Percentiles rank a stretch among this genome's conserved stretches.
Conservation (phyloP, 2,113 vertebrate genomes). For the Petrocephalus microphthalmus region DNA sequence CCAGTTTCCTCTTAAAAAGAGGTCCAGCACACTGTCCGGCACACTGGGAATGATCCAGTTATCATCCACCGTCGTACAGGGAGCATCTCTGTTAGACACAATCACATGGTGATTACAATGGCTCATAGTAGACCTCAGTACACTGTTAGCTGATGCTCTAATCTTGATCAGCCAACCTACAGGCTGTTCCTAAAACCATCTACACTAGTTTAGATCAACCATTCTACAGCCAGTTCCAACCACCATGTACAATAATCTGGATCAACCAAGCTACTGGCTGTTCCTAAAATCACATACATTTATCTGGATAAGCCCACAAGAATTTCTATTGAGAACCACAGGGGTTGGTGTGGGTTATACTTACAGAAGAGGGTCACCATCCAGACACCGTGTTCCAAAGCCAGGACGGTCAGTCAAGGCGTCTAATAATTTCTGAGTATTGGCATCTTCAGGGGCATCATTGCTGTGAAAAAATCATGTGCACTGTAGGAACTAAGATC, state of each 20-base stretch:
- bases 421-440: conserved; percentile 68
- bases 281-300: too few species aligned
- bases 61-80: conserved; percentile 69
- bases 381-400: conserved; percentile 89
- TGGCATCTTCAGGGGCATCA: conserved; percentile 74
- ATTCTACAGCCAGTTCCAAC: background rate
- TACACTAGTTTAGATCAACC: background rate
- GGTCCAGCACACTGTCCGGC: conserved; percentile 61
- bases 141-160: background rate
- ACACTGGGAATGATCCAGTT: conserved; percentile 68
- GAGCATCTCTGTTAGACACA: conserved; percentile 56
- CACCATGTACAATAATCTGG: background rate
- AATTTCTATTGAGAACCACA: background rate
- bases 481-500: background rate
- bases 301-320: background rate
- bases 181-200: background rate
- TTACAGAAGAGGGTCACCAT: conserved; percentile 76
- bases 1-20: conserved; percentile 81
- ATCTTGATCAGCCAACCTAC: background rate
- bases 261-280: background rate
- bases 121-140: background rate
- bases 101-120: background rate
- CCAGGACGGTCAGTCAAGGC: conserved; percentile 73
- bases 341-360: conserved; percentile 39
- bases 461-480: conserved; percentile 59